phyloP scores from a whole-genome alignment of 1,140 invertebrate species.

The Monomorium pharaonis region DNA sequence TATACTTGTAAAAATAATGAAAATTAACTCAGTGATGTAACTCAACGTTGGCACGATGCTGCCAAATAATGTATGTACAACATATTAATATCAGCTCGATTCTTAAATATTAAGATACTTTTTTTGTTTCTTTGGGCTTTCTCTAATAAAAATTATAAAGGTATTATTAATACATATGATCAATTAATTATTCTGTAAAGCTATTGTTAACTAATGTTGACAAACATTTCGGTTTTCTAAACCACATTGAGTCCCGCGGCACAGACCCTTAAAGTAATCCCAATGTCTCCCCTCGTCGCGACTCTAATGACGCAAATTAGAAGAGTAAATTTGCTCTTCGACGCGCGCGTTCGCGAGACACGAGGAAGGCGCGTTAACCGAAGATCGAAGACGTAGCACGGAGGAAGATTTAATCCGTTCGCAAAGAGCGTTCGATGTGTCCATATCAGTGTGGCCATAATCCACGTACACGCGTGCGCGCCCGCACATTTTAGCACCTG shows the following conservation, averaged over 20 bases:
- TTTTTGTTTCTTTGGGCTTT: neutral
- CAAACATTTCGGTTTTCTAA: neutral
- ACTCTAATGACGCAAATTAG: conserved; percentile 49
- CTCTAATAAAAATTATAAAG: neutral
- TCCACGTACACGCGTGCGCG: conserved; percentile 22
- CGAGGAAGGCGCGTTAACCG: conserved; percentile 26
- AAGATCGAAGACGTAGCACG: conserved; percentile 33
- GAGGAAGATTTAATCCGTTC: conserved; percentile 52
- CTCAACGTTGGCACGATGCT: too few relatives aligned
- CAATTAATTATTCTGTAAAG: neutral
- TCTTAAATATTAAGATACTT: neutral
- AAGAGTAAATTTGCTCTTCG: too few relatives aligned
- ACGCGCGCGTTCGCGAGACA: neutral
- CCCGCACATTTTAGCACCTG: conserved; percentile 68
- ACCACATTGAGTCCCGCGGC: neutral
- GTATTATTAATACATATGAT: too few relatives aligned
- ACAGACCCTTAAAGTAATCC: neutral
- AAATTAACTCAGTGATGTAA: too few relatives aligned
- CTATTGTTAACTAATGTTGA: neutral
- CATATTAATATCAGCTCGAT: too few relatives aligned
- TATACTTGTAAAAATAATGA: too few relatives aligned
- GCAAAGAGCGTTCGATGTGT: neutral
- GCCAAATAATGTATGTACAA: too few relatives aligned
- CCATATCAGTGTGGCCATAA: conserved; percentile 10
- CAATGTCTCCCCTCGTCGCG: neutral